Percentiles rank a stretch among this genome's conserved stretches.
These are phyloP conservation scores for Ormyrus labotus DNA, from an alignment of 2,888 invertebrate genomes.

Conservation along the genomic window DNA sequence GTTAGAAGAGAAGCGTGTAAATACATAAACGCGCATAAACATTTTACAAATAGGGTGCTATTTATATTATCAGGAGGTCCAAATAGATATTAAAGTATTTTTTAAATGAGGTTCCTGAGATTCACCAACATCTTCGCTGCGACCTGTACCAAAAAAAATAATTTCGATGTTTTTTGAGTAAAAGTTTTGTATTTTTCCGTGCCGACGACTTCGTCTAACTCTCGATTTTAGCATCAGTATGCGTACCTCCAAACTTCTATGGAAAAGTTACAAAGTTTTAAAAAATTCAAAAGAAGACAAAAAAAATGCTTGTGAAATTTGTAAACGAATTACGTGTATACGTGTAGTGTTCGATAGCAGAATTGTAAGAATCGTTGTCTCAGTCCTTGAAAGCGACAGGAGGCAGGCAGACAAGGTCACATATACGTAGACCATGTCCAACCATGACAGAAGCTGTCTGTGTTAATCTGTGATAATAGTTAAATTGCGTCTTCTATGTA, in stretches of 20 bases:
- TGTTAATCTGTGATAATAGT: constrained; percentile 75
- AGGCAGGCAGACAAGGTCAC: constrained; percentile 60
- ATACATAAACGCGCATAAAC: constrained; percentile 54
- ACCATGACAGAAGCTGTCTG: constrained; percentile 70
- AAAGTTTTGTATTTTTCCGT: constrained; percentile 22
- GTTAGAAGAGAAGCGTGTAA: constrained; percentile 48
- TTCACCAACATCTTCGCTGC: constrained; percentile 60
- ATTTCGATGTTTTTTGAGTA: constrained; percentile 44
- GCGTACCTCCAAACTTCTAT: constrained; percentile 35
- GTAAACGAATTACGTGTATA: constrained; percentile 51
- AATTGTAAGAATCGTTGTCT: constrained; percentile 57
- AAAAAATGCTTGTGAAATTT: constrained; percentile 50
- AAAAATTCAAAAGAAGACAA: constrained; percentile 20
- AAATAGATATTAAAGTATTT: constrained; percentile 61
- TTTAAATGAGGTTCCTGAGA: constrained; percentile 62
- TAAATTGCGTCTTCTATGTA: constrained; percentile 62
- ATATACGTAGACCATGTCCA: constrained; percentile 63
- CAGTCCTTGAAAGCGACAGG: constrained; percentile 58
- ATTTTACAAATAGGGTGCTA: constrained; percentile 62
- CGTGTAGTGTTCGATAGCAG: constrained; percentile 56
- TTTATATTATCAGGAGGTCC: constrained; percentile 60
- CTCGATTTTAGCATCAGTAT: constrained; percentile 24
- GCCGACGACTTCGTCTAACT: constrained; percentile 17
- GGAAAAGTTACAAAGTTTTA: constrained; percentile 37
- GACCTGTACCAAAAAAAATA: constrained; percentile 55